phyloP scores from a whole-genome alignment of 1,140 invertebrate species.

The Macrobrachium nipponense region DNA sequence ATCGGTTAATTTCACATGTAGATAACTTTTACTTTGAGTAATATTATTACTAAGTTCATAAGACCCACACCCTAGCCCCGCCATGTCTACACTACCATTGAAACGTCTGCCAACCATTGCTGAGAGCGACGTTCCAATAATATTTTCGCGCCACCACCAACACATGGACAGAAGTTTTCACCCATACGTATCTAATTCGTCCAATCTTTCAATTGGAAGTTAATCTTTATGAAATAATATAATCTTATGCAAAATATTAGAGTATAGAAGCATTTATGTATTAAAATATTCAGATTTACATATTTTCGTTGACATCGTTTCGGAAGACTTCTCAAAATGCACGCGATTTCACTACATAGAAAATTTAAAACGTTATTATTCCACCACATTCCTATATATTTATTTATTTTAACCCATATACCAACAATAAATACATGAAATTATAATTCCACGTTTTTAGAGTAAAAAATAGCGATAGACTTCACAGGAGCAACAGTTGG shows the following conservation, averaged over 20 bases:
- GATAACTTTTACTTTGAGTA: slow-evolving; percentile 55
- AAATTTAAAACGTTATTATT: no score
- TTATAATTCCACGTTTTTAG: no score
- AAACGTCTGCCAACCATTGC: no score
- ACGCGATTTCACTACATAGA: background rate
- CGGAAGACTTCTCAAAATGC: slow-evolving; percentile 1
- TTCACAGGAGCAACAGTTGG: background rate
- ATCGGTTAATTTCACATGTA: slow-evolving; percentile 56
- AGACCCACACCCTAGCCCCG: slow-evolving; percentile 57
- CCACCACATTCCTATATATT: no score
- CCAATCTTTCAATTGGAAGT: slow-evolving; percentile 21
- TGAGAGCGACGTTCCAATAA: no score
- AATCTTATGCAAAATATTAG: background rate
- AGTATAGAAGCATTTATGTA: background rate
- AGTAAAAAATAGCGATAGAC: no score
- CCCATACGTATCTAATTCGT: no score
- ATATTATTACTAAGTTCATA: slow-evolving; percentile 53
- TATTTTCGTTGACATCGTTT: slow-evolving; percentile 58
- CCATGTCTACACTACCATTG: slow-evolving; percentile 36
- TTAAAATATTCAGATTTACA: background rate
- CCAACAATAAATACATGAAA: no score
- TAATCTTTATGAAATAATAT: background rate
- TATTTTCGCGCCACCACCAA: no score
- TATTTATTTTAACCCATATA: no score
- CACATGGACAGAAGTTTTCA: no score